phyloP scores from a whole-genome alignment of 2,113 vertebrate species.

The Ahaetulla prasina region DNA sequence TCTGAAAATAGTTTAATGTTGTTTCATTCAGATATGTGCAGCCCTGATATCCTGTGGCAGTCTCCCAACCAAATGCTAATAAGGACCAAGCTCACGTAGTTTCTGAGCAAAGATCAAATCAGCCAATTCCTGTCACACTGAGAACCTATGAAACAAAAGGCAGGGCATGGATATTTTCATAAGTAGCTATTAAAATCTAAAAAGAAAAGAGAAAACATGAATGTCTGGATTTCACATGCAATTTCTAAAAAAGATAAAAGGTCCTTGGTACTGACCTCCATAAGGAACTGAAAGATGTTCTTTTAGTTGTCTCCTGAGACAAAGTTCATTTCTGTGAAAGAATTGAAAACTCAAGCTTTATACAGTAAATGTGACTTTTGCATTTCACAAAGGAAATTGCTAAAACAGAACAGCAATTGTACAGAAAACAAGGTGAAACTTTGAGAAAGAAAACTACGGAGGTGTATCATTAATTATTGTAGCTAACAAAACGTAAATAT shows the following conservation, averaged over 20 bases:
- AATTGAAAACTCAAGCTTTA: constrained; percentile 49
- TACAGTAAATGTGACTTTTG: constrained; percentile 37
- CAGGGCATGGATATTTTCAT: neutral
- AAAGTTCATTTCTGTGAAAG: constrained; percentile 43
- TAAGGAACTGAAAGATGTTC: neutral
- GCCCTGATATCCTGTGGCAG: neutral
- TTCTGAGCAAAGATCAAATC: neutral
- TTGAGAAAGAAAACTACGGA: constrained; percentile 27
- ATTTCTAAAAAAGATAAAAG: neutral
- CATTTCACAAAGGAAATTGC: constrained; percentile 48
- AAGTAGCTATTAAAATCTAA: neutral
- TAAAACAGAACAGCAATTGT: constrained; percentile 48
- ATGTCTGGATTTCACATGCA: neutral
- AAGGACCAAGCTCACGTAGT: neutral
- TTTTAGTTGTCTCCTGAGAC: constrained; percentile 35
- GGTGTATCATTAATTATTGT: constrained; percentile 16
- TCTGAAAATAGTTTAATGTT: neutral
- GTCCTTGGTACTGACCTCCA: neutral
- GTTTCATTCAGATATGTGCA: neutral
- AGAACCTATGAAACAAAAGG: neutral
- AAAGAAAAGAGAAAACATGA: neutral
- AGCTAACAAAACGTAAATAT: neutral
- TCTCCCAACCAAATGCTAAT: neutral
- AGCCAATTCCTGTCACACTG: neutral
- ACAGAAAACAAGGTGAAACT: neutral